phyloP scores from a whole-genome alignment of 2,888 invertebrate species.

The Andrena bucephala region DNA sequence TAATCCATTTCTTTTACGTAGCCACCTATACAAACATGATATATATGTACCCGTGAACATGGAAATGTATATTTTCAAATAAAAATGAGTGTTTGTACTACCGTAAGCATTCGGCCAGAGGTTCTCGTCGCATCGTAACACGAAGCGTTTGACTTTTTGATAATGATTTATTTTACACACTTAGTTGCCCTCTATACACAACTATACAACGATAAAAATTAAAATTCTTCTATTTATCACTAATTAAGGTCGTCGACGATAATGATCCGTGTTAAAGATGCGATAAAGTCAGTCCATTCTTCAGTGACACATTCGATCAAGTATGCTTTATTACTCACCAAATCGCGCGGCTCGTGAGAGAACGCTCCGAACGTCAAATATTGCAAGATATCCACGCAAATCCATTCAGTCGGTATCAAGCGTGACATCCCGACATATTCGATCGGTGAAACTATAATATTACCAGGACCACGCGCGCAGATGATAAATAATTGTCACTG shows the following conservation, averaged over 20 bases:
- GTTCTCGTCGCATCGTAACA: neutral
- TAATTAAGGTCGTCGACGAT: slow-evolving; percentile 72
- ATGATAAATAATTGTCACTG: slow-evolving; percentile 65
- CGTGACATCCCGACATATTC: slow-evolving; percentile 27
- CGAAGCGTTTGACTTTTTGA: slow-evolving; percentile 66
- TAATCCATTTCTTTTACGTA: neutral
- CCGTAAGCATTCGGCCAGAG: slow-evolving; percentile 25
- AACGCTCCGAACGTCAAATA: slow-evolving; percentile 28
- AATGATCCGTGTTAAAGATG: slow-evolving; percentile 72
- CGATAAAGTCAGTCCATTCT: slow-evolving; percentile 70
- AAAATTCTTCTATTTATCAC: slow-evolving; percentile 76
- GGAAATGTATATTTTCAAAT: slow-evolving; percentile 78
- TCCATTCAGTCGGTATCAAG: slow-evolving; percentile 27
- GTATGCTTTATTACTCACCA: slow-evolving; percentile 56
- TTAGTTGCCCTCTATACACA: slow-evolving; percentile 84
- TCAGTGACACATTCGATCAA: slow-evolving; percentile 51
- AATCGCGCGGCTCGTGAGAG: slow-evolving; percentile 29
- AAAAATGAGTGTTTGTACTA: slow-evolving; percentile 71
- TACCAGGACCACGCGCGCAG: slow-evolving; percentile 42
- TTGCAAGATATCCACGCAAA: slow-evolving; percentile 40
- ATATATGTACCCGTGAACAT: slow-evolving; percentile 47
- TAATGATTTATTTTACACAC: slow-evolving; percentile 84
- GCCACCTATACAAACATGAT: slow-evolving; percentile 25
- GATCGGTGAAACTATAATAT: slow-evolving; percentile 18
- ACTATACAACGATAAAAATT: slow-evolving; percentile 84